Evolutionary conservation across 92 coral and sea anemone species (phyloP), one percentile per base, ranked within the genome.

Genomic region (Palythoa caribaeorum): DNA sequence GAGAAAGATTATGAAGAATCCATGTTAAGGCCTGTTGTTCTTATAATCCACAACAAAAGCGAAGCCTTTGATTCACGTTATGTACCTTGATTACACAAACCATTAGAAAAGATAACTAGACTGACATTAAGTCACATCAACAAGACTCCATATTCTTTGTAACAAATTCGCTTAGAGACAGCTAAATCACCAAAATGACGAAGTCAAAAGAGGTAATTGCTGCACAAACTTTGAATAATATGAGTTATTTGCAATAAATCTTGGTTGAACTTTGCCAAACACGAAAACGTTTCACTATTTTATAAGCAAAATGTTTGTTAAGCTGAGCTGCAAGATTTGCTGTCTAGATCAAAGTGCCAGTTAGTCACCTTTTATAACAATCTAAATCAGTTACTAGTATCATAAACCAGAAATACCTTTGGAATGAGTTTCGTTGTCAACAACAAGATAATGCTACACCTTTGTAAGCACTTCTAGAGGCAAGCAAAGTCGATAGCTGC

Each of bases 21-120:
- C 48, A 36, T 63, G 47, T 20, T 19, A 12, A 17, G 62, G 37
- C 14, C 16, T 21, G 17, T 52, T 77, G n/a, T 38, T 51, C 11
- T 3, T 53, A 35, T 20, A 77, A 52, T 28, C 15, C 8, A 6
- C 40, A 0, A 19, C 9, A 21, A 10, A 77, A 70, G 1, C 44
- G 5, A 8, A 51, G 17, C 60, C 39, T 77, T 35, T 53, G 52
- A 36, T 52, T 77, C 80, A 51, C 39, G 38, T 35, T 12, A 28
- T 77, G 63, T 17, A 37, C 14, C 19, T 77, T 77, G 83, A 65
- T 77, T 77, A 54, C 83, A 21, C 68, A 77, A 77, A 15, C 47
- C 83, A 77, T 77, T 77, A 77, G 48, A 53, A 7, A 15, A 54
- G 38, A 13, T 20, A 77, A n/a, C 19, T n/a, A 77, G 68, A 53